Percentiles rank a stretch among this genome's conserved stretches.
These are phyloP conservation scores for Eupristina koningsbergeri DNA, from an alignment of 1,140 invertebrate species.

Conservation along the genomic window DNA sequence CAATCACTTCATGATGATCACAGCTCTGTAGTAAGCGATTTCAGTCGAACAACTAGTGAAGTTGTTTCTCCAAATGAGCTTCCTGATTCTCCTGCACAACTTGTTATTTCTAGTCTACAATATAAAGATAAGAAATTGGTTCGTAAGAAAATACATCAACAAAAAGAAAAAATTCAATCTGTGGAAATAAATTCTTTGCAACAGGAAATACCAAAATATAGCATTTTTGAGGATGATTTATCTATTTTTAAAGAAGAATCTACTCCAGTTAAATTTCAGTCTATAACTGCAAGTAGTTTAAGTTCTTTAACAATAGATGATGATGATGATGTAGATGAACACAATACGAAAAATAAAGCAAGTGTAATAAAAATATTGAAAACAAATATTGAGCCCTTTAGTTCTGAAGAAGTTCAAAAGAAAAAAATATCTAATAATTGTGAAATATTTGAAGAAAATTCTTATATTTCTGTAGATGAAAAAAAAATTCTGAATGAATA, in stretches of 20 bases:
- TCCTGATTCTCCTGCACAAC: conserved; percentile 93
- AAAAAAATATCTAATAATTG: conserved; percentile 68
- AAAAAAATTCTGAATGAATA: conserved; percentile 79
- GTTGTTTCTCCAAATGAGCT: conserved; percentile 96
- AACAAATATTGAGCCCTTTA: conserved; percentile 16
- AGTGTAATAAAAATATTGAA: conserved; percentile 33
- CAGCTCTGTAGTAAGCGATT: conserved; percentile 92
- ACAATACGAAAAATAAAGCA: conserved; percentile 23
- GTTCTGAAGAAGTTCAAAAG: neutral
- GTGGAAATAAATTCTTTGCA: conserved; percentile 8
- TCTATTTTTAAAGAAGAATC: conserved; percentile 88
- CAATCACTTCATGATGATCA: conserved; percentile 86
- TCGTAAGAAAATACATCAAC: conserved; percentile 31
- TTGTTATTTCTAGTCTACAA: conserved; percentile 77
- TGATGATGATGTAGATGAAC: conserved; percentile 45
- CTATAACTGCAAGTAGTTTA: conserved; percentile 82
- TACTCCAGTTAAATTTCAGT: conserved; percentile 85
- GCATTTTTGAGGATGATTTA: conserved; percentile 85
- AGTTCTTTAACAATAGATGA: conserved; percentile 86
- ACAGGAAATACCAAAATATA: conserved; percentile 58
- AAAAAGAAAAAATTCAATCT: conserved; percentile 23
- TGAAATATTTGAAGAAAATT: conserved; percentile 52
- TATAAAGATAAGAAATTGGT: conserved; percentile 27
- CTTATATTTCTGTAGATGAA: conserved; percentile 72
- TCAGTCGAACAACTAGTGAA: conserved; percentile 91